Base-by-base conservation (phyloP, 2,888 invertebrate genomes). In the Agrilus mali region DNA sequence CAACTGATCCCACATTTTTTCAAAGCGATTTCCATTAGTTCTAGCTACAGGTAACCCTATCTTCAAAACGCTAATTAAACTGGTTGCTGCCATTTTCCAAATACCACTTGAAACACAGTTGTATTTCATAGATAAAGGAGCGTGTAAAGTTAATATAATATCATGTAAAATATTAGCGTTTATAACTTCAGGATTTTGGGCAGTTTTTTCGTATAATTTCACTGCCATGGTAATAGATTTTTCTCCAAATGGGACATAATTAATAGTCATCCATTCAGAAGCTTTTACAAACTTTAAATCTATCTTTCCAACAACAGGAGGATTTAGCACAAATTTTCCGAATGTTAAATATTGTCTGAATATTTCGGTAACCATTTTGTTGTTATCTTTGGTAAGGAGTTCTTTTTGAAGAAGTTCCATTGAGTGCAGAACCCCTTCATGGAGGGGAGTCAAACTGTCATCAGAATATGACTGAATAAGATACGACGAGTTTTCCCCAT, bases 1-100 rank as follows among this genome's bases (percentile, higher is more conserved):
- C 44, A 97, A 70, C 54, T 84, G 84, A 42, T 81, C 77, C 97
- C 97, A 97, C 71, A 88, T 83, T 40, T 73, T 74, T 42, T 74
- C 68, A 63, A 86, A 86, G 35, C 77, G 75, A 49, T 81, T 79
- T 33, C 87, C 81, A 56, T 78, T 72, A 47, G 80, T 80, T 53
- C 92, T 75, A 17, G 94, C 94, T 16, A 95, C 73, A 6, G 93
- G 93, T 34, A 97, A 69, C 0, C 92, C 93, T 1, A 85, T 81
- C 50, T 82, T 82, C 47, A 96, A 68, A 16, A 92, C 80, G 54
- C 81, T 73, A 43, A 86, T 73, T 41, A 92, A 69, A 58, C 85
- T 80, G 42, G 78, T 78, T 32, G 87, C 83, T 12, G 85, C 82
- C 52, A 87, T 64, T 65, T 86, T 85, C 90, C 90, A 90, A 12